Evolutionary conservation across 2,113 vertebrate species (phyloP).

Genomic region (Gavia stellata): DNA sequence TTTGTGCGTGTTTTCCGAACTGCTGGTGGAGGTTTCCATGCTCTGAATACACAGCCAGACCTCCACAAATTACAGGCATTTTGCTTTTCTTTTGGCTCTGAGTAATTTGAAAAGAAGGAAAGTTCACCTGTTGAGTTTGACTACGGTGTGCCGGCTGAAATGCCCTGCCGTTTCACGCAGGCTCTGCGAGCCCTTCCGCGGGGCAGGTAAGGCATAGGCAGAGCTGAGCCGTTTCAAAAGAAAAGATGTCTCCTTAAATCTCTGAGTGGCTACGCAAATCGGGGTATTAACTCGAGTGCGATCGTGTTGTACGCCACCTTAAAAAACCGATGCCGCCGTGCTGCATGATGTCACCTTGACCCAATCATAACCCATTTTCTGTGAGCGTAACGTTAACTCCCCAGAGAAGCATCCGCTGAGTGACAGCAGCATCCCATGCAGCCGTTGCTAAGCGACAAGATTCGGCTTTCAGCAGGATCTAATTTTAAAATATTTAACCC

Average conservation of each 20-base stretch:
- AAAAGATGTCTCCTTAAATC: not conserved
- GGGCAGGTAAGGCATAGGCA: not conserved
- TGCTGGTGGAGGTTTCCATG: not conserved
- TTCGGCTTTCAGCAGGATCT: conserved; percentile 62
- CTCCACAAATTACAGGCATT: not conserved
- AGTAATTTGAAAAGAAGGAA: not conserved
- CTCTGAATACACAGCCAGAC: not conserved
- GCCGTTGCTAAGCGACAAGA: conserved; percentile 75
- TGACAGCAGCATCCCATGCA: conserved; percentile 68
- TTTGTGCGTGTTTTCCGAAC: not conserved
- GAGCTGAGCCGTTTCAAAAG: not conserved
- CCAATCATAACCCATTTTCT: conserved; percentile 71
- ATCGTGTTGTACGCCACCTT: conserved; percentile 23
- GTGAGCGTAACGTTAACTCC: conserved; percentile 46
- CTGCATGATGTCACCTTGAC: conserved; percentile 72
- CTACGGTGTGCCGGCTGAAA: not conserved
- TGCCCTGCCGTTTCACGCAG: rapidly evolving
- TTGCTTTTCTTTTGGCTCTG: not conserved
- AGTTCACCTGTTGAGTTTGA: not conserved
- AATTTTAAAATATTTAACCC: conserved; percentile 76
- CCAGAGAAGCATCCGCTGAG: conserved; percentile 64
- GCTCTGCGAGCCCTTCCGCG: not conserved
- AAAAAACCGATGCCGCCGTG: not conserved
- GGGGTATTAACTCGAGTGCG: not conserved
- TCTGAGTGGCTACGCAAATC: not conserved